A percentile compares a stretch with the other conserved stretches of the same genome.
Conservation (phyloP, 2,113 vertebrate genomes). For the Climacteris rufus region DNA sequence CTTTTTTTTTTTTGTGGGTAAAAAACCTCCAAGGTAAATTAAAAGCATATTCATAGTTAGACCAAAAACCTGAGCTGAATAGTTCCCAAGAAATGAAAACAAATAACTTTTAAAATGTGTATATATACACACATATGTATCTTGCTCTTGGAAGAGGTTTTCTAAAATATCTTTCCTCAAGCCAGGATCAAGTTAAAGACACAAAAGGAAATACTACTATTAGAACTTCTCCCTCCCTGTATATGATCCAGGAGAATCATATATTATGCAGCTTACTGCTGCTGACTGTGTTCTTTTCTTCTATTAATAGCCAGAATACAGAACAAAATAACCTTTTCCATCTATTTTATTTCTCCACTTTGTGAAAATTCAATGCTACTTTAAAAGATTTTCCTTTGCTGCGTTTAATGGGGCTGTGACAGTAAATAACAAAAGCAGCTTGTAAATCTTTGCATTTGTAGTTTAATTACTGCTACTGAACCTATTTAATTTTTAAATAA, state of each 20-base stretch:
- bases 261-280: background rate
- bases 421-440: background rate
- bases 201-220: background rate
- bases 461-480: background rate
- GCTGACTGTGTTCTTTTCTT: background rate
- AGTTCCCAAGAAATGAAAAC: background rate
- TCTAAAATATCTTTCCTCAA: background rate
- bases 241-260: background rate
- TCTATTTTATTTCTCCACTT: background rate
- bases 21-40: background rate
- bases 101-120: background rate
- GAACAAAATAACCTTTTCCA: background rate
- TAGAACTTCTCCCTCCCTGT: background rate
- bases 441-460: background rate
- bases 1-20: background rate
- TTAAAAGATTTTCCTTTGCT: background rate
- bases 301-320: background rate
- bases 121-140: background rate
- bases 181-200: background rate
- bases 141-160: background rate
- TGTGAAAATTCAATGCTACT: background rate
- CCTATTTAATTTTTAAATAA: background rate
- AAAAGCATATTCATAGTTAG: background rate
- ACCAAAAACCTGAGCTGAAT: background rate
- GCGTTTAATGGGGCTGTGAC: background rate